Evolutionary conservation across 2,888 invertebrate genomes (phyloP), one percentile per base, ranked within the genome.

Genomic region (Parnassius glacialis): DNA sequence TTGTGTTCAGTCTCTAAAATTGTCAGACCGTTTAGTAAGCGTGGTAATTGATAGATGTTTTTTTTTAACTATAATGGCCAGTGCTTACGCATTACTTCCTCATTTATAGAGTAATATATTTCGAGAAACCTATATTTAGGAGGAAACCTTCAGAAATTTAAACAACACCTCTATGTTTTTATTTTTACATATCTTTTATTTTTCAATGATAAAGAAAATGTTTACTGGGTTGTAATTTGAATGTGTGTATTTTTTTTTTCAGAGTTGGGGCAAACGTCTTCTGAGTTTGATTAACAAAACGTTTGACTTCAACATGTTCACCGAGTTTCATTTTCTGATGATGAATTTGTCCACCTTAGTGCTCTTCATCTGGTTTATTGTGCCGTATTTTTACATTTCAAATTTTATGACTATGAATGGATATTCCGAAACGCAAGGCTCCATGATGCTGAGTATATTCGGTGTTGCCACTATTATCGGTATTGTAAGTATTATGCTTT

Each of bases 311-410:
- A 95, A 96, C 63, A 94, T 97, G 93, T 96, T 97, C 79, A 92
- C 95, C 67, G 96, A 96, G 78, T 91, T 95, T 60, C 96, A 96
- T 78, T 97, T 97, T 83, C 85, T 96, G 59, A 93, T 96, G 76
- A 95, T 98, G 92, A 96, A 97, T 65, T 77, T 98, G 12, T 97
- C 97, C n/a, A 98, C 97, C 62, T 93, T 97, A 70, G 93, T 98
- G 64, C 92, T 98, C 59, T 98, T 98, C 86, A 95, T 96, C 75
- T 98, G 97, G 96, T 97, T 96, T 83, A 98, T 99, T 76, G 96
- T 98, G 65, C 98, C 98, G 48, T 98, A 98, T 87, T 96, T 98
- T 81, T 98, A 97, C 86, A 93, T 98, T 67, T 95, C 96, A 45
- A 96, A 97, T 74, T 95, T 96, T 79, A 95, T 97, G 89, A 90